phyloP scores from a whole-genome alignment of 1,140 invertebrate genomes.

The Rhagoletis pomonella region DNA sequence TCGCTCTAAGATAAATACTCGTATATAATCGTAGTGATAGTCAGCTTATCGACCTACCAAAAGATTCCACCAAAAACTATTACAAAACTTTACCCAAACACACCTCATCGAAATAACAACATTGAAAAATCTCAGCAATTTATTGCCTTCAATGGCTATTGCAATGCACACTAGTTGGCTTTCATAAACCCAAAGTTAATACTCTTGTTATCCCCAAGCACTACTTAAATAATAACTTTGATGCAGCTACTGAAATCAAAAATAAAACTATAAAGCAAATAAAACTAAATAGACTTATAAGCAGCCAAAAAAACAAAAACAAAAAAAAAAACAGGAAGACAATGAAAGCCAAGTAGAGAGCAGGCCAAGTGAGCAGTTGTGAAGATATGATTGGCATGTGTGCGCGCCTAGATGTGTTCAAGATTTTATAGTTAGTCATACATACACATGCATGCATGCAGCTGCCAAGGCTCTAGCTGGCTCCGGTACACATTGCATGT shows the following conservation, averaged over 20 bases:
- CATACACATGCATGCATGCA: not conserved
- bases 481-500: not conserved
- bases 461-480: too few species aligned
- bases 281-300: slow-evolving; percentile 24
- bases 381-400: not conserved
- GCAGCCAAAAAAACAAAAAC: not conserved
- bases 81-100: too few species aligned
- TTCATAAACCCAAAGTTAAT: slow-evolving; percentile 1
- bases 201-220: slow-evolving; percentile 1
- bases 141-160: not conserved
- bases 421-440: not conserved
- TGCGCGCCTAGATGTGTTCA: too few species aligned
- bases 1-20: too few species aligned
- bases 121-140: not conserved
- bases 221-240: slow-evolving; percentile 52
- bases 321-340: not conserved
- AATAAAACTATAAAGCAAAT: slow-evolving; percentile 36
- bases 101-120: not conserved
- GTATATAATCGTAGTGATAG: too few species aligned
- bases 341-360: not conserved
- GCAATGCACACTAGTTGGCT: not conserved
- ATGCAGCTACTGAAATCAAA: not conserved
- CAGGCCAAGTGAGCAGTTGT: not conserved
- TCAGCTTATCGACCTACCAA: too few species aligned
- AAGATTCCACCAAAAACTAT: too few species aligned